Conservation (phyloP, 2,888 invertebrate genomes). For the Malacosoma neustria region DNA sequence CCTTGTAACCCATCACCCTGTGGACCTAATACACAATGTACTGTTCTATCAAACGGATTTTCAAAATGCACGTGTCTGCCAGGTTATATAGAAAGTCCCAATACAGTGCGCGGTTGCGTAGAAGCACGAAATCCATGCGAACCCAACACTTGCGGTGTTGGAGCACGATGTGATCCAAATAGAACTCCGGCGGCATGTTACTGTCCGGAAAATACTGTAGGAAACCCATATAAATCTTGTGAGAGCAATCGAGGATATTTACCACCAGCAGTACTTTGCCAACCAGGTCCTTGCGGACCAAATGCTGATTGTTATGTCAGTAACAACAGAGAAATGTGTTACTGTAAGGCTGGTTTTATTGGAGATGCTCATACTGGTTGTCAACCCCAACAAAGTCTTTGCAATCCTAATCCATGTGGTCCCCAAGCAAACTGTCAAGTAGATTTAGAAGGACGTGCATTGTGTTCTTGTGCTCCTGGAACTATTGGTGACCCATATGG, state of each 20-base stretch:
- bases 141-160: slow-evolving; percentile 86
- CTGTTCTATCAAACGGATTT: slow-evolving; percentile 84
- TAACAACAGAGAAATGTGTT: slow-evolving; percentile 88
- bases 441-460: slow-evolving; percentile 79
- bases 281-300: slow-evolving; percentile 87
- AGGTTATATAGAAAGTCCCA: slow-evolving; percentile 89
- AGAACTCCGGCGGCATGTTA: slow-evolving; percentile 87
- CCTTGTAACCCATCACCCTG: slow-evolving; percentile 91
- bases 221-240: slow-evolving; percentile 88
- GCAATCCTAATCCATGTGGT: slow-evolving; percentile 87
- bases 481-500: slow-evolving; percentile 86
- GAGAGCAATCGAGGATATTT: slow-evolving; percentile 64
- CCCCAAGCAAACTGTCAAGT: slow-evolving; percentile 83
- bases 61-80: slow-evolving; percentile 90
- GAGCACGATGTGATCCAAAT: slow-evolving; percentile 86
- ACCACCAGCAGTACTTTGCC: slow-evolving; percentile 77
- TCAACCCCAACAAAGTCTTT: slow-evolving; percentile 80
- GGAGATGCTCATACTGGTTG: slow-evolving; percentile 90
- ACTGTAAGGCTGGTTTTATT: slow-evolving; percentile 82
- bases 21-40: slow-evolving; percentile 91
- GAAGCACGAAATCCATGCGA: slow-evolving; percentile 87
- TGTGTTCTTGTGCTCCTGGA: slow-evolving; percentile 84
- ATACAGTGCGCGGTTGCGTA: slow-evolving; percentile 89
- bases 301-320: slow-evolving; percentile 90
- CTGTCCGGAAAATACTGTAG: slow-evolving; percentile 87